Evolutionary conservation across 1,140 invertebrate species (phyloP), one percentile per base, ranked within the genome.

Genomic region (Scaptodrosophila lebanonensis): DNA sequence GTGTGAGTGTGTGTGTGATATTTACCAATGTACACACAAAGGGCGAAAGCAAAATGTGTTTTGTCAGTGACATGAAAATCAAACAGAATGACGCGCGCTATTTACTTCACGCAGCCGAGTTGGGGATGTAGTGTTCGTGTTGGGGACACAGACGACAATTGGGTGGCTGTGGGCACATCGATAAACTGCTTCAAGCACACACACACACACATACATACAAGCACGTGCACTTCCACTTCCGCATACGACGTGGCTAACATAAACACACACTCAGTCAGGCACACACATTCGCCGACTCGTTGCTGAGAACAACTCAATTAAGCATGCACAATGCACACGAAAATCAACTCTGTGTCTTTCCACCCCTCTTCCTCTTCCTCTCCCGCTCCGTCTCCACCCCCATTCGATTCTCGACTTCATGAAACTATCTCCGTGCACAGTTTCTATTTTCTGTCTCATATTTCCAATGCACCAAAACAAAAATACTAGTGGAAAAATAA

Each of bases 241-340:
- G 66, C 52, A 30, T 44, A 13, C 3, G 16, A 30, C 27, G n/a
- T n/a, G n/a, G n/a, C n/a, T n/a, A n/a, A n/a, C n/a, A n/a, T n/a
- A n/a, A n/a, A n/a, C n/a, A n/a, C n/a, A n/a, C n/a, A n/a, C n/a
- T n/a, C n/a, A n/a, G n/a, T n/a, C n/a, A n/a, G n/a, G n/a, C n/a
- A n/a, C n/a, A n/a, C n/a, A n/a, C n/a, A n/a, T n/a, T n/a, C n/a
- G n/a, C n/a, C n/a, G n/a, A n/a, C n/a, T n/a, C n/a, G n/a, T n/a
- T n/a, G 22, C 22, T 11, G 12, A 47, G 11, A 13, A 76, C 72
- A 76, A 76, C 72, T 76, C 72, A 76, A 76, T 76, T 76, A 76
- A 77, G 72, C 72, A 76, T 76, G 72, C 72, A 76, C 72, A 77
- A 76, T 76, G 72, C 72, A 77, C 72, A 76, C 72, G 63, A 77